Base-by-base conservation (phyloP, 2,888 invertebrate genomes). In the Ophonus ardosiacus region DNA sequence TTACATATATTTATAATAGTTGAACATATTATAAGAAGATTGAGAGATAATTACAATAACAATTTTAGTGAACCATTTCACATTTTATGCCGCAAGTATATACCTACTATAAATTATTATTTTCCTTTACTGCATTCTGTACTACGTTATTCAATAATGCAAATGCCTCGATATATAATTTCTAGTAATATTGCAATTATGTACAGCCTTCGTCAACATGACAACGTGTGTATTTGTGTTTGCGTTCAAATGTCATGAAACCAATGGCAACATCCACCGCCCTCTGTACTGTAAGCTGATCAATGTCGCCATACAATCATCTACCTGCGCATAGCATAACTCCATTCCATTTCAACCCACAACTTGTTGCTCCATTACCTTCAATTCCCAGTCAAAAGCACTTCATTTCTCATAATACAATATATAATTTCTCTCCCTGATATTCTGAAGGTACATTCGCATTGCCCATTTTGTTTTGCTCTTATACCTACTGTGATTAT, bases 341-440 rank as follows among this genome's bases (percentile, higher is more conserved):
- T 68, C 68, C 65, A 65, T 63, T 63, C 24, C 63, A 63, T 61
- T 61, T 61, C 61, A 61, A n/a, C 6, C 31, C 74, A 21, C 76
- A 76, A 76, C 76, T 76, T 76, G 76, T 76, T 76, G 76, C 76
- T 76, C 76, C 76, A 76, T 76, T 76, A 51, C 76, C 76, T 76
- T 76, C 76, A 51, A 43, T 76, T 51, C 76, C 43, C 76, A 76
- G 21, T 76, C 56, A 51, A 40, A 71, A 38, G 43, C 65, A n/a
- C 38, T 65, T 65, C 31, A 31, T 65, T 65, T n/a, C 38, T 7
- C 65, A 24, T 38, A n/a, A n/a, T n/a, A n/a, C n/a, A n/a, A n/a
- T n/a, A n/a, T n/a, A n/a, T n/a, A n/a, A n/a, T n/a, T n/a, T n/a
- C n/a, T n/a, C n/a, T n/a, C n/a, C n/a, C n/a, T n/a, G n/a, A n/a